These are phyloP conservation scores for Seriola quinqueradiata DNA, from an alignment of 2,113 vertebrate species.

Conservation along the genomic window DNA sequence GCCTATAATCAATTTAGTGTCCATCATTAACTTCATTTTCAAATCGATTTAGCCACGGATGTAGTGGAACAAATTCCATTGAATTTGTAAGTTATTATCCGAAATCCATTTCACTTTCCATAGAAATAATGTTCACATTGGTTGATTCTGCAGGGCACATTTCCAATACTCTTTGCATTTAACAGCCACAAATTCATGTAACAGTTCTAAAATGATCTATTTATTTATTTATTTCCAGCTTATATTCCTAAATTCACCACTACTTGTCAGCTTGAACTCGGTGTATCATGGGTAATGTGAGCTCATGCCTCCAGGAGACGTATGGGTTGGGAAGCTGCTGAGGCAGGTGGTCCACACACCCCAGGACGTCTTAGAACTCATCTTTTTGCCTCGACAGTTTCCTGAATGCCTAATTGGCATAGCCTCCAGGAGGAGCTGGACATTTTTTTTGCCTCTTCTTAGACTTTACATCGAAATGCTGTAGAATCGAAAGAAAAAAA, in stretches of 20 bases:
- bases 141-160: too few species aligned
- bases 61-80: too few species aligned
- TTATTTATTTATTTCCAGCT: too few species aligned
- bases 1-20: too few species aligned
- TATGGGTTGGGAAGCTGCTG: background rate
- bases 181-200: too few species aligned
- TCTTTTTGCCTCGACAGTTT: slow-evolving; percentile 32
- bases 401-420: slow-evolving; percentile 49
- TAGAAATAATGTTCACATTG: too few species aligned
- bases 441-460: slow-evolving; percentile 7
- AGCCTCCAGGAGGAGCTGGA: slow-evolving; percentile 40
- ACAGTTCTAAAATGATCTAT: too few species aligned
- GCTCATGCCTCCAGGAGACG: background rate
- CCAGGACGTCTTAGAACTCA: slow-evolving; percentile 19
- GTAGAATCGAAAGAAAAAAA: background rate
- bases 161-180: too few species aligned
- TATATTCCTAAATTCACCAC: background rate
- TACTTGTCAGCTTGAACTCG: slow-evolving; percentile 37
- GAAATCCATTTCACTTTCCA: too few species aligned
- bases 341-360: slow-evolving; percentile 50
- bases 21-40: too few species aligned
- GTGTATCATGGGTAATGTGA: slow-evolving; percentile 48
- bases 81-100: too few species aligned
- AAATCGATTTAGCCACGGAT: too few species aligned
- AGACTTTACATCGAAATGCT: slow-evolving; percentile 18